phyloP scores from a whole-genome alignment of 2,113 vertebrate species.

The Ursus arctos region DNA sequence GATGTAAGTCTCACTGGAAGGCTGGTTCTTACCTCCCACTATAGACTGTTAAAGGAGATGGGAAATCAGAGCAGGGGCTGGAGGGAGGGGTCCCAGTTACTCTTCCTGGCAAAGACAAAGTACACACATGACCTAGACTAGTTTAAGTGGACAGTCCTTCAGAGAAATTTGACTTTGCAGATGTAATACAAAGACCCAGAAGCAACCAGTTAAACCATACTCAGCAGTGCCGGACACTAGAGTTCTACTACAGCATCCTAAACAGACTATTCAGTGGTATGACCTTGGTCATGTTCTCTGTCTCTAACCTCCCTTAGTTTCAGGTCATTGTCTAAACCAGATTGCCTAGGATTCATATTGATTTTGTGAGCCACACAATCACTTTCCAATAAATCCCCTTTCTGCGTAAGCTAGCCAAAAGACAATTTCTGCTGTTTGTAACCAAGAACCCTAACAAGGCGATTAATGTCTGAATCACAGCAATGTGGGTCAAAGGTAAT shows the following conservation, averaged over 20 bases:
- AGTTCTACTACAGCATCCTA: background rate
- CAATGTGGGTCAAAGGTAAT: constrained; percentile 30
- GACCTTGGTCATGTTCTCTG: background rate
- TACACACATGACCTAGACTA: background rate
- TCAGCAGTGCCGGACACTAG: background rate
- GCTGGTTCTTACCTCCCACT: background rate
- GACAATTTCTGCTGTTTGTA: constrained; percentile 43
- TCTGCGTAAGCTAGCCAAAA: constrained; percentile 49
- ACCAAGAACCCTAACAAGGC: constrained; percentile 46
- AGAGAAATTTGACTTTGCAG: background rate
- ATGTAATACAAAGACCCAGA: constrained; percentile 33
- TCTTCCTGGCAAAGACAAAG: background rate
- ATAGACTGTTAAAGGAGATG: background rate
- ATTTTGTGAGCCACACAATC: constrained; percentile 56
- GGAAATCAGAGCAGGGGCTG: background rate
- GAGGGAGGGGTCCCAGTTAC: background rate
- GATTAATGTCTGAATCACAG: background rate
- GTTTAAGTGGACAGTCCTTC: background rate
- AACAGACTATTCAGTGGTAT: background rate
- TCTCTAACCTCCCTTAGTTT: constrained; percentile 12
- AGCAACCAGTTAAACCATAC: background rate
- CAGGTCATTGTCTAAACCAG: constrained; percentile 32
- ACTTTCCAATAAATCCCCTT: constrained; percentile 27
- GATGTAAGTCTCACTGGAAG: background rate
- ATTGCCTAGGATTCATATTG: background rate